Conservation (phyloP, 2,113 vertebrate species). For the Marcusenius ussheri region DNA sequence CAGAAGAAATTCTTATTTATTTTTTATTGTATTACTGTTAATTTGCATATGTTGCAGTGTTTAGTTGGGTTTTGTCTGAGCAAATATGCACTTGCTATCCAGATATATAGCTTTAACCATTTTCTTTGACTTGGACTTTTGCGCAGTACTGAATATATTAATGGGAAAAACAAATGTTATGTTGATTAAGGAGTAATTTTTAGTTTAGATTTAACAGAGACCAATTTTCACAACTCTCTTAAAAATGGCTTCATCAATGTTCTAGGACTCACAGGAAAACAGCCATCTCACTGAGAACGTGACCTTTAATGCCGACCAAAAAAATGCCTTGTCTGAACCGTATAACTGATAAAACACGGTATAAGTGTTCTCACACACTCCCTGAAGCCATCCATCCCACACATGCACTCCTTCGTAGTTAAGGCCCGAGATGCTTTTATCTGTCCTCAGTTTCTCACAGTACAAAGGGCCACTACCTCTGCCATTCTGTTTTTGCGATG, state of each 20-base stretch:
- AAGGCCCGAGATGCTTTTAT: conserved; percentile 79
- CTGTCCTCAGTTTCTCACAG: conserved; percentile 66
- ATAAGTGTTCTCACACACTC: conserved; percentile 22
- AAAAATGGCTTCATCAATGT: neutral
- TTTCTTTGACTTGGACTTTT: neutral
- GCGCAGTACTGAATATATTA: neutral
- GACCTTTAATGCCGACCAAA: neutral
- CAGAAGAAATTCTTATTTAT: too few species aligned
- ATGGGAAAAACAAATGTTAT: neutral
- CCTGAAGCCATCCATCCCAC: conserved; percentile 61
- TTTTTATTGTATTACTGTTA: too few species aligned
- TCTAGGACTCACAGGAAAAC: neutral
- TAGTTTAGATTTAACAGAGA: neutral
- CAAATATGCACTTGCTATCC: too few species aligned
- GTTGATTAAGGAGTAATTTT: neutral
- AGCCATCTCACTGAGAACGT: neutral
- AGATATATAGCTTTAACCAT: neutral
- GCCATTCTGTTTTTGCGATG: conserved; percentile 69
- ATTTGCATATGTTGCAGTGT: too few species aligned
- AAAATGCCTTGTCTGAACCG: neutral
- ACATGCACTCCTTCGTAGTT: conserved; percentile 82
- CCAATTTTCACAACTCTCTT: neutral
- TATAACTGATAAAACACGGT: neutral
- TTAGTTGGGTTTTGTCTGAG: too few species aligned
- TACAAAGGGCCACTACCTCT: conserved; percentile 66